Evolutionary conservation across 2,113 vertebrate species (phyloP), one percentile per base, ranked within the genome.

Genomic region (Carassius carassius): DNA sequence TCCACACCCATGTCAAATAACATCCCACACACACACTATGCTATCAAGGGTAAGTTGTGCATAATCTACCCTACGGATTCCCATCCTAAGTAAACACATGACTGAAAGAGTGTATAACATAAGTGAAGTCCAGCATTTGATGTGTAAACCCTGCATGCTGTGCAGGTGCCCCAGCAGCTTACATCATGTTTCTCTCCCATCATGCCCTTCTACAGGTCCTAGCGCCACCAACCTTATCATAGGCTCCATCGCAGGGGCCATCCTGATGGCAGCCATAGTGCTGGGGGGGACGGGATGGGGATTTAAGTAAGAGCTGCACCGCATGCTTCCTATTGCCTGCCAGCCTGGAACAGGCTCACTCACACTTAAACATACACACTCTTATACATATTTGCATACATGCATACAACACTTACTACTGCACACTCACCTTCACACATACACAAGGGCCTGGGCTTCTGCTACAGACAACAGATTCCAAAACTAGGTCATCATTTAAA

Each of bases 191-290:
- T 98, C 95, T 98, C 94, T 94, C 94, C 95, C 96, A 96, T 96
- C 90, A 97, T 94, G 96, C 97, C 96, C 97, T 96, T 99, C 96
- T 96, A 92, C 98, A 99, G 98, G 98, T 99, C 98, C 98, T 98
- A 99, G 98, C 93, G 98, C 98, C 96, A 99, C 98, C 97, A 99
- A 99, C 96, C 98, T 99, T 96, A 99, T 99, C 96, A 99, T 99
- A 98, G 98, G 98, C 95, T 99, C 98, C 97, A 99, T 99, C 96
- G 98, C 98, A 96, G 98, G 98, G 96, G 98, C 98, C 97, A 99
- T 99, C 97, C 97, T 99, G 96, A 98, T 99, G 97, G 98, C 98
- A 95, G 98, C 98, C 95, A 99, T 99, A 99, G 98, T 99, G 97
- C 98, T 99, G 97, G 98, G 98, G 96, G 98, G 98, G 94, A 99